Base-by-base conservation (phyloP, 30 jellyfish, hydroid and myxozoan genomes). In the Nemopilema nomurai region DNA sequence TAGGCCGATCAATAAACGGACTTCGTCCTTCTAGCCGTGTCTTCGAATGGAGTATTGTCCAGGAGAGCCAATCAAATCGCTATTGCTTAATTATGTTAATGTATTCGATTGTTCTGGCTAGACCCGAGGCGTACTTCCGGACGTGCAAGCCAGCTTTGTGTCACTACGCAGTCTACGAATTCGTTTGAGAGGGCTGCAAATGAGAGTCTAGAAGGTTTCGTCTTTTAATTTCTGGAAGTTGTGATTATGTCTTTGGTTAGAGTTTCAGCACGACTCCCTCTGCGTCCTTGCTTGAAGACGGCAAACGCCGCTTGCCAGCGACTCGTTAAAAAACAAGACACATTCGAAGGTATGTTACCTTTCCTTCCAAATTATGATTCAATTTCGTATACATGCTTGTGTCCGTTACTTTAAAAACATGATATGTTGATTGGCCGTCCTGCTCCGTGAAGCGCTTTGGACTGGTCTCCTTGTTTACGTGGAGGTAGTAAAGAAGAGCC, bases 241-340 rank as follows among this genome's bases (percentile, higher is more conserved):
- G n/a, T n/a, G n/a, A n/a, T 64, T 62, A 86, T 86, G 95, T 86
- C 95, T 19, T 57, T 86, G 67, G 79, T 77, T 21, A 68, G 85
- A 77, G 85, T 67, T 51, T 62, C 89, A 52, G 90, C 95, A n/a
- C 89, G 95, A n/a, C 89, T 86, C 49, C 85, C 89, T 18, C 74
- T 86, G 18, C 85, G 89, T 26, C 18, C 89, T n/a, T 86, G 95
- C 62, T 52, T 86, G 23, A 85, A 51, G 68, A 74, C 89, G 3
- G 78, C 71, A 49, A 77, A 86, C 51, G 89, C 89, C n/a, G 65
- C 85, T 19, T 86, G 89, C 67, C 80, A 68, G 51, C 81, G 95
- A 7, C 30, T 28, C 22, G 86, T 86, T 28, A 77, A 76, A 28
- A 70, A 30, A 17, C 87, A 86, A 31, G 85, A 69, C 19, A 77